Base-by-base conservation (phyloP, 1,140 invertebrate species). In the Trichoplusia ni region DNA sequence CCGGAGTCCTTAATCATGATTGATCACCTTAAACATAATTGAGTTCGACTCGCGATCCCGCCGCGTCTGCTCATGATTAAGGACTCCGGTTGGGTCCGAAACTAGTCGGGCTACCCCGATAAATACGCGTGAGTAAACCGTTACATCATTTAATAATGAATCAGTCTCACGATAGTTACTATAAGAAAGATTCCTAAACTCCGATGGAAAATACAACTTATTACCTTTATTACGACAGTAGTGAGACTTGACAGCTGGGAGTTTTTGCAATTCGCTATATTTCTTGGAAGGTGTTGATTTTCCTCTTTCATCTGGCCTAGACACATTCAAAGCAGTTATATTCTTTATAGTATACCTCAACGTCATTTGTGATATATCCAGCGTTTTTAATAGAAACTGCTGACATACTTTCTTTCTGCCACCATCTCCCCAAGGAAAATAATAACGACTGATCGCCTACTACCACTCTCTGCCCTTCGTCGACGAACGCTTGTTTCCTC, bases 141-240 rank as follows among this genome's bases (percentile, higher is more conserved):
- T n/a, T n/a, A n/a, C n/a, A n/a, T n/a, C n/a, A n/a, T n/a, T n/a
- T n/a, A n/a, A n/a, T n/a, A n/a, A n/a, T n/a, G n/a, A n/a, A n/a
- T n/a, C n/a, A n/a, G n/a, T n/a, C n/a, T n/a, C n/a, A n/a, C n/a
- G n/a, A n/a, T n/a, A n/a, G n/a, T n/a, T n/a, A n/a, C n/a, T n/a
- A 29, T 47, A 29, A 1, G 44, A 7, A 11, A 47, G 5, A 16
- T 47, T 8, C 4, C 25, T 6, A 29, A 47, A 47, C 29, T 47
- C 44, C 0, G 21, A 5, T 16, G 44, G 44, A 14, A 47, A 47
- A 5, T 27, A 47, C 13, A 47, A 11, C 16, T 29, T 47, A 2
- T 47, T 47, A 16, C 44, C 16, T 47, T 47, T 47, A 8, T 47
- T 47, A 14, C 21, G 13, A 7, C 44, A 47, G 16, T 29, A 47